These are phyloP conservation scores for Pteruthius melanotis DNA, from an alignment of 2,113 vertebrate species.

Conservation along the genomic window DNA sequence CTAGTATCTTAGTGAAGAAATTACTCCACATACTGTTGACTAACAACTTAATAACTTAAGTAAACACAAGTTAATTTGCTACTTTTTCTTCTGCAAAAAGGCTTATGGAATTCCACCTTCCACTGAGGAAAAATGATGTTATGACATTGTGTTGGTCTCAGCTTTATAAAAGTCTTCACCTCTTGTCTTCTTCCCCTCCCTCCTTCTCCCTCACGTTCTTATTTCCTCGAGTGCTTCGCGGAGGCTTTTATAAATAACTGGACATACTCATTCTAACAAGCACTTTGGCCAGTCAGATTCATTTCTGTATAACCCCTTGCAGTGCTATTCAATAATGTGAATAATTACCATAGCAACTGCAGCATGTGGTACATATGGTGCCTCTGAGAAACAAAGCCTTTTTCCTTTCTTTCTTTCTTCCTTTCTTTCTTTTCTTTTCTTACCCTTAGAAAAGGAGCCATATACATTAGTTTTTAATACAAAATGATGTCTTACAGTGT, in stretches of 20 bases:
- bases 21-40: background rate
- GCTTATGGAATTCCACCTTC: background rate
- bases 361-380: conserved; percentile 65
- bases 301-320: conserved; percentile 70
- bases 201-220: background rate
- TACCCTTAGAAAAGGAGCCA: conserved; percentile 1
- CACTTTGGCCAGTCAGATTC: conserved; percentile 67
- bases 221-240: conserved; percentile 50
- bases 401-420: background rate
- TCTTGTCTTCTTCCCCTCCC: background rate
- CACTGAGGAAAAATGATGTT: background rate
- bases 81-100: background rate
- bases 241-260: conserved; percentile 73
- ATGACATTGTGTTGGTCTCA: background rate
- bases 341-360: conserved; percentile 82
- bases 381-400: conserved; percentile 74
- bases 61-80: background rate
- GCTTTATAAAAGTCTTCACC: background rate
- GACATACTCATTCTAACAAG: conserved; percentile 55
- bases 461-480: conserved; percentile 61
- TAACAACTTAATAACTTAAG: background rate
- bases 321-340: conserved; percentile 73
- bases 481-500: conserved; percentile 57
- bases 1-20: background rate
- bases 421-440: background rate